These are phyloP conservation scores for Phaetusa simplex DNA, from an alignment of 2,113 vertebrate genomes.

Conservation along the genomic window DNA sequence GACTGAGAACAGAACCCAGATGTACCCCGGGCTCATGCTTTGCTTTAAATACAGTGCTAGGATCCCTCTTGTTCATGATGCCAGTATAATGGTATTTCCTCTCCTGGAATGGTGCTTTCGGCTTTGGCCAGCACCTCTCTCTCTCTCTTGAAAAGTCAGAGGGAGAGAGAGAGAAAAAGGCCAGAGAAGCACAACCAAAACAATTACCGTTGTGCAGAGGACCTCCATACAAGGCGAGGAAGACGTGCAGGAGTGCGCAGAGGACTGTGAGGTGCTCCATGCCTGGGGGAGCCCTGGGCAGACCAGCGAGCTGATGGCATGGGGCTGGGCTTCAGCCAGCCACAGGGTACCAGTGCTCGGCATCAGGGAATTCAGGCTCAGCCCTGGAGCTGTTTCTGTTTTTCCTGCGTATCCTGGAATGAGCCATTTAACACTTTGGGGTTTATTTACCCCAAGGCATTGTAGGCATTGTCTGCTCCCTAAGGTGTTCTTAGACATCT, in stretches of 20 bases:
- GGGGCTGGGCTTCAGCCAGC: background rate
- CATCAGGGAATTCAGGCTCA: background rate
- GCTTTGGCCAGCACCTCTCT: background rate
- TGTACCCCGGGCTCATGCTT: constrained; percentile 20
- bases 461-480: background rate
- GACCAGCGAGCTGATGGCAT: accelerated
- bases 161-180: constrained; percentile 1
- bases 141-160: background rate
- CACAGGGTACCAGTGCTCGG: background rate
- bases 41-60: constrained; percentile 28
- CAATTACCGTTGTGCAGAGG: background rate
- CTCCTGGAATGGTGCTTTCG: constrained; percentile 22
- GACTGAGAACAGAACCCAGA: constrained; percentile 45
- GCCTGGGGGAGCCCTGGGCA: background rate
- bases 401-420: background rate
- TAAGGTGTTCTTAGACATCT: background rate
- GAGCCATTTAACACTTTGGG: background rate
- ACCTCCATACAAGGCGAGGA: constrained; percentile 39
- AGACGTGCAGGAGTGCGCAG: background rate
- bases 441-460: background rate
- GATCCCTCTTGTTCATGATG: constrained; percentile 33
- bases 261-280: background rate
- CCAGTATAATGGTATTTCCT: constrained; percentile 67
- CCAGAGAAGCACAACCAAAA: constrained; percentile 6
- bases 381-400: background rate